Evolutionary conservation across 2,888 invertebrate genomes (phyloP), one percentile per base, ranked within the genome.

Genomic region (Drosophila neutralis): DNA sequence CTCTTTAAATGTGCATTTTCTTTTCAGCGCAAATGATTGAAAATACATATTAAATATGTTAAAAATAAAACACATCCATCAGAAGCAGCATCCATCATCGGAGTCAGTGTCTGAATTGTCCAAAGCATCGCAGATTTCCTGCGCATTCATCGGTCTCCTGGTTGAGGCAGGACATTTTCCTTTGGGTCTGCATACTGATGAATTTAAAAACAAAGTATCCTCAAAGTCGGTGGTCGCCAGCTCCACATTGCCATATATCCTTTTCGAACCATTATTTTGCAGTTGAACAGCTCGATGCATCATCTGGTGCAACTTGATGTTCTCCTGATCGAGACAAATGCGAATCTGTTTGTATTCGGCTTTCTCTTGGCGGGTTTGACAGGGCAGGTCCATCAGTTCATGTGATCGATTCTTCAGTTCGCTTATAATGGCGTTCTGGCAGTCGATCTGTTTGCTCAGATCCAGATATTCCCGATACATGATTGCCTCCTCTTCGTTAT

Each of bases 201-300:
- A 2, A 1, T 5, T 11, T 0, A 2, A 0, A 21, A 67, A 61
- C 1, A 21, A 1, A 13, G 0, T 51, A 0, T 71, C 62, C 5
- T 76, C 67, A 0, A 36, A 13, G 1, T n/a, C 60, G 1, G 91
- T 87, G 0, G 88, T 85, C 4, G 85, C 89, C 13, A 92, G 54
- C 21, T 88, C 87, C 2, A 92, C 70, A 31, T 82, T 86, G 0
- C 73, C 76, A 58, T 92, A 92, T 10, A 59, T 61, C 0, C 89
- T 72, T 4, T 67, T 78, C 0, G 92, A 91, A 8, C 91, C 88
- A 15, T 74, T 78, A 38, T 91, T 91, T 62, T 92, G 92, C 60
- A 92, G 76, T 7, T 76, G 66, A 1, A 91, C 73, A 0, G 91
- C 91, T 10, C 81, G 84, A 13, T 79, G 80, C 13, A 91, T 77